These are phyloP conservation scores for Tympanoctomys barrerae DNA, from an alignment of 2,797 vertebrate genomes.

Conservation along the genomic window DNA sequence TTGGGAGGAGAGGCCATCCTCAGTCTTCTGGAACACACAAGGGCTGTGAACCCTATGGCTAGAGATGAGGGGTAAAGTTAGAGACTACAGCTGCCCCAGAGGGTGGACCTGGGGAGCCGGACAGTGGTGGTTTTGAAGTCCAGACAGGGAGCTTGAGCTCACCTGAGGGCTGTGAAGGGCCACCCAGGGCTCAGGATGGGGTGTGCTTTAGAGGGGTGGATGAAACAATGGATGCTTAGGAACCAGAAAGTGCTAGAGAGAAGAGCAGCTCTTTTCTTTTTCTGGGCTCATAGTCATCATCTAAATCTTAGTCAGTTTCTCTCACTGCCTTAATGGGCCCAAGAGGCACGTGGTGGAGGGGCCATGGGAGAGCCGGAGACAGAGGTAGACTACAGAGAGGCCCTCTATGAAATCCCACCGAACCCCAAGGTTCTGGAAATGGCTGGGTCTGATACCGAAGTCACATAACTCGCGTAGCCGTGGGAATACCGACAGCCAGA, in stretches of 20 bases:
- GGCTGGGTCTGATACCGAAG: neutral
- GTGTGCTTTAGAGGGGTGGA: neutral
- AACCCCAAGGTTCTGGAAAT: neutral
- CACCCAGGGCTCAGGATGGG: neutral
- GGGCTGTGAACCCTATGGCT: neutral
- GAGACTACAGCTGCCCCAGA: neutral
- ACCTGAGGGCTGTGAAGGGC: neutral
- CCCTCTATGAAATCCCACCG: neutral
- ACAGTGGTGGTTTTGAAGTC: neutral
- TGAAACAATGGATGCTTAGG: neutral
- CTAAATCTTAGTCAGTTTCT: neutral
- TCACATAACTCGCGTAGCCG: fast-evolving
- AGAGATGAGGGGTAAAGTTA: neutral
- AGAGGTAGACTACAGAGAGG: neutral
- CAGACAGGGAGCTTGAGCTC: neutral
- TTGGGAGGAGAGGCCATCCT: neutral
- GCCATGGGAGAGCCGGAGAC: neutral
- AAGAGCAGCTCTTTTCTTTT: neutral
- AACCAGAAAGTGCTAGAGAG: neutral
- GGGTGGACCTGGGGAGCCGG: neutral
- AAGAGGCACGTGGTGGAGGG: neutral
- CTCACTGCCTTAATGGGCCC: neutral
- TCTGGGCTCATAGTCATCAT: neutral
- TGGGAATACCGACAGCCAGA: neutral
- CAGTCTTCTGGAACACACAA: too few relatives aligned